Conservation (phyloP, 2,888 invertebrate species). For the Nymphalis polychloros region DNA sequence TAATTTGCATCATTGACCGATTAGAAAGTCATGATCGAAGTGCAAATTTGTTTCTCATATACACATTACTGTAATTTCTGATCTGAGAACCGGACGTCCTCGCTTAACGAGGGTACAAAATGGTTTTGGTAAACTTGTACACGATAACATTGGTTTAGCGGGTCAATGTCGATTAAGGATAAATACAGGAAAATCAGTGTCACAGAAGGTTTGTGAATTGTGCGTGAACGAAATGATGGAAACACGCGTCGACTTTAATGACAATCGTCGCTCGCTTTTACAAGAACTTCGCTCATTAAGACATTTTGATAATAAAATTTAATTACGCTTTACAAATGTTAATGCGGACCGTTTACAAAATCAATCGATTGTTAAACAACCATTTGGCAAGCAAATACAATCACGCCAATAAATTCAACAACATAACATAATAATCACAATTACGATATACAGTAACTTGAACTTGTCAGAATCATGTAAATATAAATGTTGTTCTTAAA, state of each 20-base stretch:
- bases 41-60: neutral
- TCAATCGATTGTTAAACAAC: constrained; percentile 30
- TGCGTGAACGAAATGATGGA: constrained; percentile 50
- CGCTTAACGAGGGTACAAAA: constrained; percentile 47
- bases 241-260: constrained; percentile 48
- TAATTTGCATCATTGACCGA: constrained; percentile 4
- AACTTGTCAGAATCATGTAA: constrained; percentile 65
- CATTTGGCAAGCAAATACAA: constrained; percentile 35
- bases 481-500: constrained; percentile 49
- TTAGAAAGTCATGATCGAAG: constrained; percentile 7
- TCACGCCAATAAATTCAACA: constrained; percentile 31
- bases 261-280: constrained; percentile 38
- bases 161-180: constrained; percentile 69
- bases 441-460: constrained; percentile 49
- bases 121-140: constrained; percentile 46
- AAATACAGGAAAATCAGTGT: constrained; percentile 57
- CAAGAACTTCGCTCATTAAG: constrained; percentile 14
- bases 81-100: constrained; percentile 52
- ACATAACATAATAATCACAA: constrained; percentile 42
- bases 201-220: constrained; percentile 39
- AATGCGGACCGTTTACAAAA: neutral
- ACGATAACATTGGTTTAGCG: constrained; percentile 63
- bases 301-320: neutral
- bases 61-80: neutral
- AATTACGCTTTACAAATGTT: constrained; percentile 1